Evolutionary conservation across 2,113 vertebrate species (phyloP).

Genomic region (Neolamprologus sp.): DNA sequence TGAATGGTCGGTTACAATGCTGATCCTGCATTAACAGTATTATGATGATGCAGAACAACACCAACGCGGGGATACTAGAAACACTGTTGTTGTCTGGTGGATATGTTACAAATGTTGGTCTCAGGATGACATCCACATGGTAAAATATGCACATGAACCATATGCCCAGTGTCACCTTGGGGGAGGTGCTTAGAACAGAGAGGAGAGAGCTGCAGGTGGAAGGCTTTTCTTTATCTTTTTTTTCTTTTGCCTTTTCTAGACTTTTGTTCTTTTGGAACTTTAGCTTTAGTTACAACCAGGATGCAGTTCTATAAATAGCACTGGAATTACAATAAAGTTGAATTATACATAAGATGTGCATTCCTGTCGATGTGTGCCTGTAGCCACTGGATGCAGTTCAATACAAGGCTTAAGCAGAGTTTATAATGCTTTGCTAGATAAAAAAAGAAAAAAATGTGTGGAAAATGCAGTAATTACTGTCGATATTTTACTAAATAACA

Average conservation of each 20-base stretch:
- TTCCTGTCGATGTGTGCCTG: not conserved
- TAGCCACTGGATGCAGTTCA: not conserved
- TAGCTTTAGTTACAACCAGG: not conserved
- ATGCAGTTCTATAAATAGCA: not conserved
- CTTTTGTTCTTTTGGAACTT: not conserved
- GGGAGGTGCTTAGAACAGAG: not conserved
- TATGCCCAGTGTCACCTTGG: not conserved
- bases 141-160: not conserved
- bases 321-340: not conserved
- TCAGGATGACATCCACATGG: not conserved
- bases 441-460: not conserved
- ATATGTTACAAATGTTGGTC: not conserved
- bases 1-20: not conserved
- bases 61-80: accelerated
- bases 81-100: not conserved
- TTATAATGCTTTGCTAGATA: not conserved
- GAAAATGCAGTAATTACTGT: not conserved
- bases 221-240: not conserved
- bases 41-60: not conserved
- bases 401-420: not conserved
- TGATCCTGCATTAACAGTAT: not conserved
- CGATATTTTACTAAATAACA: not conserved
- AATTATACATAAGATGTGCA: not conserved
- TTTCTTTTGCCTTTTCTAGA: not conserved
- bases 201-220: not conserved